phyloP scores from a whole-genome alignment of 2,888 invertebrate species.

The Heliconius ethilla region DNA sequence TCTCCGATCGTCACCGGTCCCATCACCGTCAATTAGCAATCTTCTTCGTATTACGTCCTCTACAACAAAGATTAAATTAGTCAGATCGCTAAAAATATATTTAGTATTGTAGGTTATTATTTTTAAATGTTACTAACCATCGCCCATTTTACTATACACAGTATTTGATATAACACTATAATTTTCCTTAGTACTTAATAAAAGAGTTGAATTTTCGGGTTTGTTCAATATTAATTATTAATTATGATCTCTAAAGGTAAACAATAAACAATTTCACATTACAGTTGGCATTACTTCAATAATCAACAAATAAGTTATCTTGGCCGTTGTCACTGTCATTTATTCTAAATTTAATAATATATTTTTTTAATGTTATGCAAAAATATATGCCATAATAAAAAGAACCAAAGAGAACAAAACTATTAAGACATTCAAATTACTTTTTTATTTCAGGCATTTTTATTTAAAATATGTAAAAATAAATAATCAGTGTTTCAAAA shows the following conservation, averaged over 20 bases:
- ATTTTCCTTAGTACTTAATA: neutral
- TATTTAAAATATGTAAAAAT: neutral
- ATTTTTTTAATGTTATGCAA: no score
- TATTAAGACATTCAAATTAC: neutral
- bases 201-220: neutral
- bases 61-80: slow-evolving; percentile 61
- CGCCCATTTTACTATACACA: slow-evolving; percentile 48
- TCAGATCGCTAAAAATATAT: neutral
- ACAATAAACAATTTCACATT: neutral
- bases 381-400: no score
- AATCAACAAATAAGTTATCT: no score
- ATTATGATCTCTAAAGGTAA: neutral
- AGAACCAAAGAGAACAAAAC: no score
- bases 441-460: neutral
- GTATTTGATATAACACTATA: no score
- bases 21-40: slow-evolving; percentile 97
- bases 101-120: neutral
- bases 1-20: slow-evolving; percentile 96
- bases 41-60: slow-evolving; percentile 97
- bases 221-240: neutral
- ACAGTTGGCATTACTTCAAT: neutral
- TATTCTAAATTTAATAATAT: neutral
- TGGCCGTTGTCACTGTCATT: neutral
- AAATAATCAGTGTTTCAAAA: neutral
- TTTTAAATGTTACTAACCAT: slow-evolving; percentile 46